Conservation (phyloP, 2,797 vertebrate genomes). For the Rhodeus uyekii region DNA sequence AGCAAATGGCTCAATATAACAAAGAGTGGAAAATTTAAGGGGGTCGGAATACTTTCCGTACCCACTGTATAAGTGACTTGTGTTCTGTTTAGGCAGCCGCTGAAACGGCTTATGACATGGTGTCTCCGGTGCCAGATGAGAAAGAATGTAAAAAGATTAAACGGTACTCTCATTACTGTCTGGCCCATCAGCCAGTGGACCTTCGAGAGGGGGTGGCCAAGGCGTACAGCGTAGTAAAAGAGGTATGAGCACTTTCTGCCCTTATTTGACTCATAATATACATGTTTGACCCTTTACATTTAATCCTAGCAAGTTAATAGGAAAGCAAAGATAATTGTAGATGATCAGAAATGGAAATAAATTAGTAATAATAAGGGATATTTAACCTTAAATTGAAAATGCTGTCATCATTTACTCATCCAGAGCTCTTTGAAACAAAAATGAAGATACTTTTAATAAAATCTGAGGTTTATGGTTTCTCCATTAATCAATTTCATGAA, state of each 20-base stretch:
- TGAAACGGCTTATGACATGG: slow-evolving; percentile 98
- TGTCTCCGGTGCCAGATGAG: slow-evolving; percentile 91
- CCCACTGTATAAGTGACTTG: not conserved
- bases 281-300: not conserved
- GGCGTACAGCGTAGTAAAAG: slow-evolving; percentile 95
- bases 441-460: not conserved
- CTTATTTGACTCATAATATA: not conserved
- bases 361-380: not conserved
- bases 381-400: not conserved
- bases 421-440: not conserved
- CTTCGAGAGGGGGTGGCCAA: slow-evolving; percentile 97
- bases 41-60: too few relatives aligned
- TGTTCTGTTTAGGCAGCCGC: slow-evolving; percentile 85
- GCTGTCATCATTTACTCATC: not conserved
- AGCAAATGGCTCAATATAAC: too few relatives aligned
- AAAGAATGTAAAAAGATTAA: slow-evolving; percentile 86
- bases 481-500: not conserved
- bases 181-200: slow-evolving; percentile 94
- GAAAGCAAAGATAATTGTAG: not conserved
- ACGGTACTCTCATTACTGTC: slow-evolving; percentile 86
- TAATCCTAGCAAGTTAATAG: not conserved
- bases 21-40: too few relatives aligned
- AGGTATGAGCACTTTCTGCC: slow-evolving; percentile 75
- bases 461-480: not conserved
- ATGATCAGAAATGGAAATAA: not conserved